These are phyloP conservation scores for Choloepus didactylus DNA, from an alignment of 2,797 vertebrate species.

Conservation along the genomic window DNA sequence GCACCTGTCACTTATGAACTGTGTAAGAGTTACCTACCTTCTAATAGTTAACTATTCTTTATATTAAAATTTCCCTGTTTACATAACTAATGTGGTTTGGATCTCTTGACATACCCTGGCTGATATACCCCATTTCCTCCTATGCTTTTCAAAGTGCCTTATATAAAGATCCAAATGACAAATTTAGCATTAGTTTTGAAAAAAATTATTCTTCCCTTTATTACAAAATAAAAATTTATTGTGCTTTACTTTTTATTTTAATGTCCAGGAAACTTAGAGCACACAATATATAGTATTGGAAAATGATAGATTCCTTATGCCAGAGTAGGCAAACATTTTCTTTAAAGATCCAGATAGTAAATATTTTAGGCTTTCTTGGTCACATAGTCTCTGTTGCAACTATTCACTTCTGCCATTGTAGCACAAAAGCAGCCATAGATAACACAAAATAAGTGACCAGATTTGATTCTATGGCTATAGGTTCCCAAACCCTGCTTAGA, in stretches of 20 bases:
- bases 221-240: neutral
- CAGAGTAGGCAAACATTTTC: neutral
- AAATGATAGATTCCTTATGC: neutral
- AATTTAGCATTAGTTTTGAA: conserved; percentile 1
- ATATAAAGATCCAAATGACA: neutral
- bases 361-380: no score
- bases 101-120: neutral
- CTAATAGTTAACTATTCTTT: neutral
- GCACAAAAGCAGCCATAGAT: no score
- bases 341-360: neutral
- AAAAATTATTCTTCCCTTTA: neutral
- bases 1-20: neutral
- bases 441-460: neutral
- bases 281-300: neutral
- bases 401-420: no score
- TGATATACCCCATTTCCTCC: neutral
- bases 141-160: neutral
- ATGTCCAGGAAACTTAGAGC: neutral
- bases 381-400: no score
- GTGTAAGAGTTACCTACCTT: neutral
- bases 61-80: neutral
- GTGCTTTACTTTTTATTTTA: conserved; percentile 8
- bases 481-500: neutral
- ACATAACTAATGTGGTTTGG: neutral
- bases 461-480: neutral